Evolutionary conservation across 2,797 vertebrate species (phyloP).

Genomic region (Hypotaenidia okinawae): DNA sequence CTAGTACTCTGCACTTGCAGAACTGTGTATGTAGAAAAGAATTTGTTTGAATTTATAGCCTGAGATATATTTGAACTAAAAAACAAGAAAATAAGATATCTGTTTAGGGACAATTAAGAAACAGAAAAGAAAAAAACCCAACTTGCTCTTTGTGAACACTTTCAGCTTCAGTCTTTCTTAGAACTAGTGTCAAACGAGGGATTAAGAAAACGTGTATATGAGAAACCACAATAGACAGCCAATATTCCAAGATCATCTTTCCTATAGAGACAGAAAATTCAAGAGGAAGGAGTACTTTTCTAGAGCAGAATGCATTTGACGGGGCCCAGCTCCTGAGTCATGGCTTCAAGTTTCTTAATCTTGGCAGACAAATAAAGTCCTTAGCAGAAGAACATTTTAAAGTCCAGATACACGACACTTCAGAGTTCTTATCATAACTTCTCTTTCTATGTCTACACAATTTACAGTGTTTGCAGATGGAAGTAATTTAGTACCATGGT

Average conservation of each 20-base stretch:
- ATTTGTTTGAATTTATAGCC: background rate
- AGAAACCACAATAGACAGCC: background rate
- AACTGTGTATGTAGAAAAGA: background rate
- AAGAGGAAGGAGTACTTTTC: constrained; percentile 26
- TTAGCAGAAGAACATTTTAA: constrained; percentile 73
- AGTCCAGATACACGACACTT: constrained; percentile 77
- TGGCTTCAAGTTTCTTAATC: constrained; percentile 77
- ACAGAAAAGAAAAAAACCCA: background rate
- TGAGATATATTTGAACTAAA: background rate
- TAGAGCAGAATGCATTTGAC: constrained; percentile 62
- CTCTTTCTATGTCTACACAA: constrained; percentile 76
- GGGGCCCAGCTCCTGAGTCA: constrained; percentile 72
- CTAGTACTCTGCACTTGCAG: fast-evolving
- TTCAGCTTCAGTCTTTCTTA: background rate
- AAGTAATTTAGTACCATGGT: constrained; percentile 77
- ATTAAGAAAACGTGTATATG: background rate
- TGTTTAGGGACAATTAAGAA: background rate
- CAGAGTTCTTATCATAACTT: constrained; percentile 74
- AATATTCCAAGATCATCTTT: background rate
- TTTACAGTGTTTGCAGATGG: constrained; percentile 79
- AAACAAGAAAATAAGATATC: background rate
- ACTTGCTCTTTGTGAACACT: background rate
- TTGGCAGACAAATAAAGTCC: constrained; percentile 82
- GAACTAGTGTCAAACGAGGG: background rate
- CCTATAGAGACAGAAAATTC: constrained; percentile 27